phyloP scores from a whole-genome alignment of 1,140 invertebrate genomes.

The Musca domestica region DNA sequence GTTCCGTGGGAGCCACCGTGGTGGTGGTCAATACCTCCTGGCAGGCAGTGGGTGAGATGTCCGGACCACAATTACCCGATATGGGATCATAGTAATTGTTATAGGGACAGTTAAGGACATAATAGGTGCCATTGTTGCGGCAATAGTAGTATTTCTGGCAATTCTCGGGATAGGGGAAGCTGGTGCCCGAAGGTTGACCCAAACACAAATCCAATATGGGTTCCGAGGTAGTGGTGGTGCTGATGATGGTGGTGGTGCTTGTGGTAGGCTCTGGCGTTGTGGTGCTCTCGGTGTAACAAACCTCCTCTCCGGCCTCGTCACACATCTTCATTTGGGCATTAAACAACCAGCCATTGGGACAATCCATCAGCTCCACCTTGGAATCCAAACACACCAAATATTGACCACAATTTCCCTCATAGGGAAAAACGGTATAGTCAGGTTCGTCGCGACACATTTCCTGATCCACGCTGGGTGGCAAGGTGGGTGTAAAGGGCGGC shows the following conservation, averaged over 20 bases:
- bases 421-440: conserved; percentile 31
- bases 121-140: conserved; percentile 31
- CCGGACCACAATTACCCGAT: conserved; percentile 33
- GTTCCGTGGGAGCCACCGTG: background rate
- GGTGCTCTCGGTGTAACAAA: conserved; percentile 36
- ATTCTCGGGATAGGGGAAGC: conserved; percentile 28
- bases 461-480: conserved; percentile 35
- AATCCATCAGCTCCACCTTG: conserved; percentile 30
- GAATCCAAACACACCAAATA: conserved; percentile 33
- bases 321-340: conserved; percentile 36
- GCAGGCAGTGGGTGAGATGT: conserved; percentile 37
- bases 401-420: conserved; percentile 38
- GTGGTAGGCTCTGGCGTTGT: conserved; percentile 26
- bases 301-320: conserved; percentile 33
- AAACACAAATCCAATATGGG: conserved; percentile 25
- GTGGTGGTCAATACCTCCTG: conserved; percentile 23
- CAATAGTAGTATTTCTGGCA: conserved; percentile 38
- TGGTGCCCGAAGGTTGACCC: conserved; percentile 24
- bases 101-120: conserved; percentile 28
- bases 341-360: conserved; percentile 32
- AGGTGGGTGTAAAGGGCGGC: background rate
- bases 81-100: conserved; percentile 39
- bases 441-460: conserved; percentile 25
- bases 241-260: background rate
- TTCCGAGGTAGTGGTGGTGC: background rate